Evolutionary conservation across 2,113 vertebrate genomes (phyloP), one percentile per base, ranked within the genome.

Genomic region (Leptodactylus fuscus): DNA sequence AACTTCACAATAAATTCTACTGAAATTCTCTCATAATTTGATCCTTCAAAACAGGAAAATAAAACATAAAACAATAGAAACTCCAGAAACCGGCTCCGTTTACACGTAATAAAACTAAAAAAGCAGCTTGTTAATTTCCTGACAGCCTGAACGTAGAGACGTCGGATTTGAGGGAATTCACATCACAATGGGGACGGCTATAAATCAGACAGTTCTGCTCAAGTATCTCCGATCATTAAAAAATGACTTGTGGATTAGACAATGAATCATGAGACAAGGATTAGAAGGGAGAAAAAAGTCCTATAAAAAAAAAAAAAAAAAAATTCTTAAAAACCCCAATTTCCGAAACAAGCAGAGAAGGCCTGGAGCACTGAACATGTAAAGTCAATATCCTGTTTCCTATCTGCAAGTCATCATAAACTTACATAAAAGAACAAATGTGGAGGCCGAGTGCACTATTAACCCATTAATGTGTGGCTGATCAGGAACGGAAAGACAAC

Each of bases 381-480:
- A 70, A 78, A 80, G 46, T 80, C 75, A 79, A 85, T 71, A 85
- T 85, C 83, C 83, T 69, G 83, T 70, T 67, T 79, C 75, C 75
- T 41, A 65, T 85, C 60, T 79, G 75, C 62, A 80, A 85, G 83
- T 79, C 53, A 69, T 69, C 70, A 75, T 49, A 44, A 83, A 75
- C 38, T 44, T 32, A 60, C 49, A 82, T 82, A 73, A 73, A 77
- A 82, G 81, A 44, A 75, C 34, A 75, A 83, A 75, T 29, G 27
- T 76, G 73, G 10, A 48, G 46, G 29, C n/a, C 18, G 22, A 29
- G 24, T 48, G 41, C 12, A 29, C 12, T 16, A 24, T 49, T 75
- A 75, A 75, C 71, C 41, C 71, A 27, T 75, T 15, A 38, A 70
- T 38, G 34, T 4, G 4, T n/a, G n/a, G n/a, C n/a, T n/a, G n/a